These are phyloP conservation scores for Pantelozetes paolii DNA, from an alignment of 2,888 invertebrate species.

Conservation along the genomic window DNA sequence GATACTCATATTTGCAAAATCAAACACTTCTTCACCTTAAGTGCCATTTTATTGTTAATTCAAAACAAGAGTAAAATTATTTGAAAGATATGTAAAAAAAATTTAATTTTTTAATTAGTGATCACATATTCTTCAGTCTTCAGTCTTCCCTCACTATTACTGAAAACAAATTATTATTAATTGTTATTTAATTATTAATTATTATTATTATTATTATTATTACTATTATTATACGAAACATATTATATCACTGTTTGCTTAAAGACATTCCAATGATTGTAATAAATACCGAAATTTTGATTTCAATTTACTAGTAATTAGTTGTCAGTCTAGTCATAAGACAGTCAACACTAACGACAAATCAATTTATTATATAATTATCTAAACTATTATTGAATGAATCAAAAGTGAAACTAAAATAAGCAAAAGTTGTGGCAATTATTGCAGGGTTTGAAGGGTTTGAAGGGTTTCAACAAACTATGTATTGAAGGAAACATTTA, in stretches of 20 bases:
- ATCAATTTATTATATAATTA: background rate
- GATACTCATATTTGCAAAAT: constrained; percentile 37
- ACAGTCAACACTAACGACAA: background rate
- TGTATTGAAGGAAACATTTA: constrained; percentile 2
- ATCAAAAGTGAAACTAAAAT: background rate
- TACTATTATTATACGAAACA: background rate
- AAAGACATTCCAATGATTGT: constrained; percentile 27
- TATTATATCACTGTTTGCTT: constrained; percentile 29
- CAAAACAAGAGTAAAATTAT: constrained; percentile 16
- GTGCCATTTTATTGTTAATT: constrained; percentile 31
- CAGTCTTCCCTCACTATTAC: constrained; percentile 24
- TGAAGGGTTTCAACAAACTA: too few relatives aligned
- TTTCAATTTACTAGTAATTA: constrained; percentile 25
- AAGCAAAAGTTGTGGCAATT: background rate
- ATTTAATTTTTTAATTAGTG: constrained; percentile 13
- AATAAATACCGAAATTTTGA: constrained; percentile 17
- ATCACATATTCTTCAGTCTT: constrained; percentile 27
- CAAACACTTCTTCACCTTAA: constrained; percentile 25
- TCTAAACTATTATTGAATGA: background rate
- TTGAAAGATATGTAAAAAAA: background rate
- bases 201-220: background rate
- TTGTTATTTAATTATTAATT: background rate
- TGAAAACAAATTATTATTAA: constrained; percentile 7
- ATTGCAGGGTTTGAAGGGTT: constrained; percentile 35
- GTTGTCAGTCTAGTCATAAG: constrained; percentile 28